Evolutionary conservation across 2,888 invertebrate genomes (phyloP).

Genomic region (Aphodius granarius): DNA sequence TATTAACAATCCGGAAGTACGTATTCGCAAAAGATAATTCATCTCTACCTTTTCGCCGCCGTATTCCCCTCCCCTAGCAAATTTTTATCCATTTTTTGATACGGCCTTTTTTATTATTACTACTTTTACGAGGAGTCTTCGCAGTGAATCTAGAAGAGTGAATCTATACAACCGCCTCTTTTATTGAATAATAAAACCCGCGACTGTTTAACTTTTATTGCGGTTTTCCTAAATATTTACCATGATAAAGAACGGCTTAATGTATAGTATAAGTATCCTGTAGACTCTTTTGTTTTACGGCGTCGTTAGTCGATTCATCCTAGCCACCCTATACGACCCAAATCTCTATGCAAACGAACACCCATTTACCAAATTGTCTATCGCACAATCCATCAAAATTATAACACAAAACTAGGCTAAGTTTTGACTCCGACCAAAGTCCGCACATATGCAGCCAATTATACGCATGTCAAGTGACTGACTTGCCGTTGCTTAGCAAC

Average conservation of each 20-base stretch:
- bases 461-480: too few species aligned
- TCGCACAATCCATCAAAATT: background rate
- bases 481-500: too few species aligned
- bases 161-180: background rate
- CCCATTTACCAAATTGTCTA: background rate
- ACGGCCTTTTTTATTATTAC: constrained; percentile 19
- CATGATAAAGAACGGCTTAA: constrained; percentile 4
- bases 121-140: constrained; percentile 14
- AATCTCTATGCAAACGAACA: background rate
- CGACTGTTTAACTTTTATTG: constrained; percentile 8
- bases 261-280: constrained; percentile 1
- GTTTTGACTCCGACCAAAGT: too few species aligned
- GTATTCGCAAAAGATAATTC: constrained; percentile 22
- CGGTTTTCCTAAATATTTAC: constrained; percentile 7
- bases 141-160: constrained; percentile 4
- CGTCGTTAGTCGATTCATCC: constrained; percentile 5
- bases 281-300: constrained; percentile 8
- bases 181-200: constrained; percentile 22
- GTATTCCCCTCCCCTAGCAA: constrained; percentile 14
- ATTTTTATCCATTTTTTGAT: constrained; percentile 23
- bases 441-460: too few species aligned
- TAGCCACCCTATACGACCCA: background rate
- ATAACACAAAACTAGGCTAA: background rate
- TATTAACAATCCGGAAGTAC: constrained; percentile 52
- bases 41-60: constrained; percentile 16